These are phyloP conservation scores for Podarcis lilfordi DNA, from an alignment of 2,797 vertebrate species.

Conservation along the genomic window DNA sequence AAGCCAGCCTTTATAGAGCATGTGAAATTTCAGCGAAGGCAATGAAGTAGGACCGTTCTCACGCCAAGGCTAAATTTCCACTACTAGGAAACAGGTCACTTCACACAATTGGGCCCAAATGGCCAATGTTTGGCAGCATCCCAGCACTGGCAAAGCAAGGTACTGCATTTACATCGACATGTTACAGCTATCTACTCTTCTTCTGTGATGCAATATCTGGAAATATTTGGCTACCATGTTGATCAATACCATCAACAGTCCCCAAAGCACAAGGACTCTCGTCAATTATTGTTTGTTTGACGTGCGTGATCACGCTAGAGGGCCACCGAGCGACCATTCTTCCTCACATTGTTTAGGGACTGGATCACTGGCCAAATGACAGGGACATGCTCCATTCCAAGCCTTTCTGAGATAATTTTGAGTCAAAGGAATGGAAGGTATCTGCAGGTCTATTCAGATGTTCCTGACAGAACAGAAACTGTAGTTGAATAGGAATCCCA, in stretches of 20 bases:
- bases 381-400: background rate
- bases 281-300: slow-evolving; percentile 23
- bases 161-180: slow-evolving; percentile 17
- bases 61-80: slow-evolving; percentile 15
- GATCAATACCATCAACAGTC: slow-evolving; percentile 5
- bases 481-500: background rate
- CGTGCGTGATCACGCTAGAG: accelerated
- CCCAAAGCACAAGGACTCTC: background rate
- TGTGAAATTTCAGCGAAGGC: slow-evolving; percentile 28
- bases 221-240: background rate
- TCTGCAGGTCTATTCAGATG: background rate
- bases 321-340: background rate
- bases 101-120: slow-evolving; percentile 3
- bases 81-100: slow-evolving; percentile 37
- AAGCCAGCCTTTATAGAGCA: slow-evolving; percentile 55
- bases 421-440: background rate
- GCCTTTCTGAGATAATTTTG: background rate
- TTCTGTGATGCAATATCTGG: slow-evolving; percentile 8
- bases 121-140: slow-evolving; percentile 18
- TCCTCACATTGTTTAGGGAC: background rate
- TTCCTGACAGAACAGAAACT: background rate
- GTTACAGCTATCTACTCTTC: background rate
- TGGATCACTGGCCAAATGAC: background rate
- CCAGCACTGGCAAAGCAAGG: slow-evolving; percentile 7
- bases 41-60: slow-evolving; percentile 35